Conservation (phyloP, 2,113 vertebrate genomes). For the Chaenogobius annularis region DNA sequence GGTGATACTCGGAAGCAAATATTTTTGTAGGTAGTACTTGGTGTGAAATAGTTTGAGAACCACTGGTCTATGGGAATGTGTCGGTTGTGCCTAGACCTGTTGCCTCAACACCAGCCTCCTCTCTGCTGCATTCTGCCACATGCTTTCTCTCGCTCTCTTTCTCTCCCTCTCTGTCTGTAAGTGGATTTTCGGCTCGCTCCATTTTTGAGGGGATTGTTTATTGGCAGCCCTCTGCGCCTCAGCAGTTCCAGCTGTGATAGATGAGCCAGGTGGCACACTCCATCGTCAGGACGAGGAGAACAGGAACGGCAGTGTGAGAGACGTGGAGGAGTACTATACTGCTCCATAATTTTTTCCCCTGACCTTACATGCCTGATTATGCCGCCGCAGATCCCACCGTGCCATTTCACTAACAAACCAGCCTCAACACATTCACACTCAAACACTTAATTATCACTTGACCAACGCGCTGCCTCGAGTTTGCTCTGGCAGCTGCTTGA, state of each 20-base stretch:
- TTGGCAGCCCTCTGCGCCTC: slow-evolving; percentile 75
- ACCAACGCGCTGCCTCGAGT: slow-evolving; percentile 1
- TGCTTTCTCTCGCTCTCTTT: not conserved
- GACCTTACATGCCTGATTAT: slow-evolving; percentile 76
- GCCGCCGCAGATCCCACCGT: slow-evolving; percentile 59
- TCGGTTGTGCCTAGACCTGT: not conserved
- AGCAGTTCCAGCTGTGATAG: slow-evolving; percentile 75
- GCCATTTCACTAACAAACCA: slow-evolving; percentile 56
- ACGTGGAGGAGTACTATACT: slow-evolving; percentile 48
- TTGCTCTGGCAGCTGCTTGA: not conserved
- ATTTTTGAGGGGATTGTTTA: slow-evolving; percentile 71
- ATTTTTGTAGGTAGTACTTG: too few relatives aligned
- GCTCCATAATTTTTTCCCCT: slow-evolving; percentile 72
- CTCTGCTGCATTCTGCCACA: not conserved
- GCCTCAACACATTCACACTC: slow-evolving; percentile 60
- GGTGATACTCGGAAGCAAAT: too few relatives aligned
- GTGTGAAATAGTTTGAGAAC: not conserved
- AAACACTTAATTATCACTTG: slow-evolving; percentile 56
- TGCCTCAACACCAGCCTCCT: not conserved
- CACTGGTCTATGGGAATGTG: not conserved
- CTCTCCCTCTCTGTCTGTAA: slow-evolving; percentile 45
- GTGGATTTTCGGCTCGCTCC: slow-evolving; percentile 65
- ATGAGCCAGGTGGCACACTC: slow-evolving; percentile 75
- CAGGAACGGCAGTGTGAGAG: slow-evolving; percentile 15
- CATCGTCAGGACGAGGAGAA: slow-evolving; percentile 47